Evolutionary conservation across 2,797 vertebrate species (phyloP).

Genomic region (Labeo calbasu): DNA sequence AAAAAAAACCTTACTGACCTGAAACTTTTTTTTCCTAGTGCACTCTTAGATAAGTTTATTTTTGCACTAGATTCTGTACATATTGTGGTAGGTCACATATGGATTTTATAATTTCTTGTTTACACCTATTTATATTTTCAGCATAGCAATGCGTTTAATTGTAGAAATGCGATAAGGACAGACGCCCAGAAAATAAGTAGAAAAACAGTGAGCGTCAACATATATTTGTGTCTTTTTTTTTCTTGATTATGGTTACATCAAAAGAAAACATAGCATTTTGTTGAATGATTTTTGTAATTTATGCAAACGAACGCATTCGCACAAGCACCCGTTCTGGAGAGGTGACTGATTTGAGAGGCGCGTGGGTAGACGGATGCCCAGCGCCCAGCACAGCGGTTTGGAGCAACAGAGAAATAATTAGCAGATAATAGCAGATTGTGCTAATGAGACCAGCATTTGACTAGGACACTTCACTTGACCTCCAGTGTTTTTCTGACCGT

Average conservation of each 20-base stretch:
- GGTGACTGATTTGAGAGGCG: constrained; percentile 63
- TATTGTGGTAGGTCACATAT: constrained; percentile 56
- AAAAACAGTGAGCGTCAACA: constrained; percentile 42
- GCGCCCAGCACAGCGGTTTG: constrained; percentile 70
- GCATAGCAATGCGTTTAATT: constrained; percentile 74
- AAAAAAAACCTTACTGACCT: too few relatives aligned
- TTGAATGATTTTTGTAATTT: constrained; percentile 71
- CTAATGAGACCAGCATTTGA: constrained; percentile 84
- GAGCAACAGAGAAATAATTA: constrained; percentile 78
- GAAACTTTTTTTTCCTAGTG: background rate
- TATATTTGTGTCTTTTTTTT: constrained; percentile 61
- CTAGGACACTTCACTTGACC: constrained; percentile 83
- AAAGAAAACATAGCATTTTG: constrained; percentile 75
- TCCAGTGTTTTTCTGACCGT: constrained; percentile 75
- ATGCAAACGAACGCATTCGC: constrained; percentile 69
- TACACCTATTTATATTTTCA: constrained; percentile 47
- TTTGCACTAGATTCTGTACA: background rate
- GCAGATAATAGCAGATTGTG: constrained; percentile 79
- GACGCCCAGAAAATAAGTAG: constrained; percentile 60
- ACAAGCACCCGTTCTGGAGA: constrained; percentile 68
- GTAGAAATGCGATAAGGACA: constrained; percentile 62
- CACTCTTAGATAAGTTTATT: background rate
- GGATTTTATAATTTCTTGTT: constrained; percentile 64
- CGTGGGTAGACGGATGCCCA: constrained; percentile 64
- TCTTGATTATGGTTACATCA: constrained; percentile 72